Evolutionary conservation across 2,113 vertebrate species (phyloP).

Genomic region (Petaurus breviceps): DNA sequence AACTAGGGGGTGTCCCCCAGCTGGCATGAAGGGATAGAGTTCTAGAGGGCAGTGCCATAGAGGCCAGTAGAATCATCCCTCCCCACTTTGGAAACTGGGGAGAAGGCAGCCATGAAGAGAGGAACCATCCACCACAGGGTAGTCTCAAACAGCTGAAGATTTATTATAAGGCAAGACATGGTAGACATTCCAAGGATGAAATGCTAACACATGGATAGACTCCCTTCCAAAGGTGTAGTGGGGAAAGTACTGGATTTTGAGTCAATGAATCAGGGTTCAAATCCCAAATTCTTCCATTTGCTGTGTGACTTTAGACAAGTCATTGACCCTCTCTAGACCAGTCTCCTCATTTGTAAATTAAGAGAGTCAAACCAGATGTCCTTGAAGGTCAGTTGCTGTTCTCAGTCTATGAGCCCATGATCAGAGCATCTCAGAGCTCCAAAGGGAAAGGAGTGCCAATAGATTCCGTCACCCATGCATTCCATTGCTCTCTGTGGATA

Average conservation of each 20-base stretch:
- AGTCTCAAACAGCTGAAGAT: background rate
- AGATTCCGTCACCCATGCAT: background rate
- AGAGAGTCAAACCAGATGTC: background rate
- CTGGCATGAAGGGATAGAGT: background rate
- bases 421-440: background rate
- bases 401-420: background rate
- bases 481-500: background rate
- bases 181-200: background rate
- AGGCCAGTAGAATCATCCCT: background rate
- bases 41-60: background rate
- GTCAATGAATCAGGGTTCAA: background rate
- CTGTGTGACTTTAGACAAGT: background rate
- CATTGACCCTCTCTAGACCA: background rate
- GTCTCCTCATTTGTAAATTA: background rate
- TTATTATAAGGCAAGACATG: background rate
- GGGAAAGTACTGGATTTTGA: background rate
- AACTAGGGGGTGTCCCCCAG: background rate
- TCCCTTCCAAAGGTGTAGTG: background rate
- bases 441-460: background rate
- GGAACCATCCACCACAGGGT: rapidly evolving
- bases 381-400: background rate
- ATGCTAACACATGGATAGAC: background rate
- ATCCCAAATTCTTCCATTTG: background rate
- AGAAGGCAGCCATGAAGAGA: background rate
- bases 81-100: background rate